Conservation (phyloP, 2,888 invertebrate species). For the Anagyrus pseudococci region DNA sequence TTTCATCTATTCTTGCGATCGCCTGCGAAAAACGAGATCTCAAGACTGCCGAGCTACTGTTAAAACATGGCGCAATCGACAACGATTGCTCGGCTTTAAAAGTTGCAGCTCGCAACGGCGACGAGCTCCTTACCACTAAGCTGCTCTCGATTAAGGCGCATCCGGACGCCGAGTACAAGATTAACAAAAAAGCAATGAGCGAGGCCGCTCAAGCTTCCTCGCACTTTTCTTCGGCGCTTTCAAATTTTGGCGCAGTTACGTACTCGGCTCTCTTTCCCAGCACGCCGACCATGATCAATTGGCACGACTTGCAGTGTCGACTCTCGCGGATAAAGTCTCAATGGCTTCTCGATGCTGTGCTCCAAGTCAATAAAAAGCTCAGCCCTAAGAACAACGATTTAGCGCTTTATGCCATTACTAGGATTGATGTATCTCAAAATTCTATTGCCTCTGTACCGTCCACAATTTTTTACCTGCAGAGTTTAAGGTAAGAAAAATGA, state of each 20-base stretch:
- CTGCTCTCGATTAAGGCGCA: constrained; percentile 88
- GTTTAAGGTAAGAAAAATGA: constrained; percentile 70
- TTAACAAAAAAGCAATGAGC: constrained; percentile 86
- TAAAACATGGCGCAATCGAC: constrained; percentile 86
- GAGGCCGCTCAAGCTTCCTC: constrained; percentile 66
- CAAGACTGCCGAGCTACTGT: constrained; percentile 76
- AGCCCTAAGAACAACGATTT: constrained; percentile 70
- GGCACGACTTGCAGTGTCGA: constrained; percentile 83
- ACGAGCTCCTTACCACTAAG: constrained; percentile 79
- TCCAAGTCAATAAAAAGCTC: constrained; percentile 84
- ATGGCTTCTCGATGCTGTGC: constrained; percentile 85
- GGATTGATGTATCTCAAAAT: constrained; percentile 92
- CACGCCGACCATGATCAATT: constrained; percentile 87
- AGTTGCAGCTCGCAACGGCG: constrained; percentile 76
- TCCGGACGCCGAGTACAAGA: constrained; percentile 90
- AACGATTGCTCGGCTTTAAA: constrained; percentile 83
- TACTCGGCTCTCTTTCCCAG: constrained; percentile 84
- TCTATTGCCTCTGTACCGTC: constrained; percentile 80
- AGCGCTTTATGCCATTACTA: constrained; percentile 88
- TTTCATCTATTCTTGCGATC: constrained; percentile 74
- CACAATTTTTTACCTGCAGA: constrained; percentile 82
- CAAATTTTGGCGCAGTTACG: constrained; percentile 69
- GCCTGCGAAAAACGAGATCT: constrained; percentile 74
- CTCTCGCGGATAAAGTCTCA: constrained; percentile 76
- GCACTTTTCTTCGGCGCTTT: constrained; percentile 64